Conservation (phyloP, 2,888 invertebrate species). For the Euplagia quadripunctaria region DNA sequence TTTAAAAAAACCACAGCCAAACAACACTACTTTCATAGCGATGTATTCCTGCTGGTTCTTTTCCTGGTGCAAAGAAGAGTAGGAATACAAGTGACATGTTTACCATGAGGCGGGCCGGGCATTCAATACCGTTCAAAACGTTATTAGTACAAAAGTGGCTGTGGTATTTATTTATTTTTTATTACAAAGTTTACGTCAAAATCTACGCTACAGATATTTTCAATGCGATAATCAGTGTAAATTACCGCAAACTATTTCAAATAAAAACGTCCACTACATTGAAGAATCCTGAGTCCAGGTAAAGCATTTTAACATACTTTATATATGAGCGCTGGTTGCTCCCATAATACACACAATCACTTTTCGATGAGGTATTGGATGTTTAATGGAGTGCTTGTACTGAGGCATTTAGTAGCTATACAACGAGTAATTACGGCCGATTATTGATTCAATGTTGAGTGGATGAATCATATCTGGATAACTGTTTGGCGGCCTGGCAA, state of each 20-base stretch:
- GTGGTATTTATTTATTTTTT: too few relatives aligned
- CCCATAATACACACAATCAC: constrained; percentile 1
- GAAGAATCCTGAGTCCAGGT: constrained; percentile 1
- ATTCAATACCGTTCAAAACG: too few relatives aligned
- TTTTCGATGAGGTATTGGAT: neutral
- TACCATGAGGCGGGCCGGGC: too few relatives aligned
- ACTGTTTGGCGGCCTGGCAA: constrained; percentile 28
- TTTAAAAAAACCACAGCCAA: too few relatives aligned
- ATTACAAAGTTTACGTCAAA: too few relatives aligned
- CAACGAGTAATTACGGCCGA: constrained; percentile 19
- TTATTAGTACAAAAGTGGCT: too few relatives aligned
- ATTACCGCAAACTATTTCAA: neutral
- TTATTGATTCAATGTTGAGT: constrained; percentile 12
- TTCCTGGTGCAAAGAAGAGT: too few relatives aligned
- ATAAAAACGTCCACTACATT: neutral
- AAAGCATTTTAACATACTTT: neutral
- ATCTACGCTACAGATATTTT: neutral
- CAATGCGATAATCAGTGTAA: neutral
- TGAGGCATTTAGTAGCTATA: constrained; percentile 5
- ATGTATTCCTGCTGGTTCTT: too few relatives aligned
- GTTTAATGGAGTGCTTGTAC: neutral
- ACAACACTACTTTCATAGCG: too few relatives aligned
- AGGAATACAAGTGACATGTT: too few relatives aligned
- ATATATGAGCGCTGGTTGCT: neutral
- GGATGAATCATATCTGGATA: constrained; percentile 22